phyloP scores from a whole-genome alignment of 2,888 invertebrate genomes.

The Acrocyrtus sp. region DNA sequence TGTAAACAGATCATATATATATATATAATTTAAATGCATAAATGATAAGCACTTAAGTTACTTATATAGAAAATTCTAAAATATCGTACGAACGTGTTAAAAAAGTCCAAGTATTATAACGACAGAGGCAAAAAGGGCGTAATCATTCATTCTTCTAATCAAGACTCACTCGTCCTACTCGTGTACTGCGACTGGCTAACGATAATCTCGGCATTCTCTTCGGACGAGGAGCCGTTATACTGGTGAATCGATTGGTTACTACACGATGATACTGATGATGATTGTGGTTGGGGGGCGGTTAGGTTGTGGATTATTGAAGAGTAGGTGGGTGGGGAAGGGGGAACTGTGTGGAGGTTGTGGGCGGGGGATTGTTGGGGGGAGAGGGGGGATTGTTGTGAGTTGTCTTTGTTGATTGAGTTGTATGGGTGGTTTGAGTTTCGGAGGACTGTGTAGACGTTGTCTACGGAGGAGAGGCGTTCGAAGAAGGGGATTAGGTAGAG shows the following conservation, averaged over 20 bases:
- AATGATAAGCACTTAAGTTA: no score
- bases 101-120: no score
- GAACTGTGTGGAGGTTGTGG: constrained; percentile 7
- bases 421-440: constrained; percentile 90
- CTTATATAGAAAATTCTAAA: no score
- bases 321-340: background rate
- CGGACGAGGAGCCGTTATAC: no score
- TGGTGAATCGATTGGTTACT: no score
- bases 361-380: background rate
- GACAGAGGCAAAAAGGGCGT: background rate
- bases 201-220: no score
- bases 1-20: no score
- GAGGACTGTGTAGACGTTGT: constrained; percentile 95
- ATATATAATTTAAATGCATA: no score
- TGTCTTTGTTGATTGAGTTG: constrained; percentile 39
- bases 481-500: constrained; percentile 98
- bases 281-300: background rate
- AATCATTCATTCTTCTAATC: no score
- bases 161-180: background rate
- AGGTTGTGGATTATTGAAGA: constrained; percentile 28
- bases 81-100: no score
- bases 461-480: constrained; percentile 95
- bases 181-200: no score
- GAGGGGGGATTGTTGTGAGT: background rate
- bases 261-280: no score